These are phyloP conservation scores for Ceratina australensis DNA, from an alignment of 1,140 invertebrate genomes.

Conservation along the genomic window DNA sequence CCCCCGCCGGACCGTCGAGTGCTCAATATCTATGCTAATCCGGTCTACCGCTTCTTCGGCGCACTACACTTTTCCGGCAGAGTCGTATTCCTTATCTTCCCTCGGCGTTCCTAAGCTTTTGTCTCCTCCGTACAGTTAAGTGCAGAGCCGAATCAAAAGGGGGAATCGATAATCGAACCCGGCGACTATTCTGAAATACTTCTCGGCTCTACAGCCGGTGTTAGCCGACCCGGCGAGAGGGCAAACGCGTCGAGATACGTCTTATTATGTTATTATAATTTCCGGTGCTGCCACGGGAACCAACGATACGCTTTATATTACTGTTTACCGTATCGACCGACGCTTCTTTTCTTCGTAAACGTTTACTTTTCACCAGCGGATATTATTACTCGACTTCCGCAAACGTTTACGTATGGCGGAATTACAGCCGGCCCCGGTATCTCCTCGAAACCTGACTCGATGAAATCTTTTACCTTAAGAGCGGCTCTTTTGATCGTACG, in stretches of 20 bases:
- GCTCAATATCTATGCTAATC: conserved; percentile 69
- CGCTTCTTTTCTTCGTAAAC: conserved; percentile 57
- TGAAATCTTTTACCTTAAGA: conserved; percentile 2
- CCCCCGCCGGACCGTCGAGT: conserved; percentile 47
- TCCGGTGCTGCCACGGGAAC: conserved; percentile 2
- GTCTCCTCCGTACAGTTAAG: conserved; percentile 47
- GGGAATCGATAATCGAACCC: not conserved
- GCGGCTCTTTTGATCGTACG: not conserved
- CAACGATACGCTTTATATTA: conserved; percentile 43
- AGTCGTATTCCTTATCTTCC: conserved; percentile 41
- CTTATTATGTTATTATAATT: conserved; percentile 50
- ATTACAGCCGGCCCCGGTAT: conserved; percentile 46
- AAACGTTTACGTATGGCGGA: conserved; percentile 60
- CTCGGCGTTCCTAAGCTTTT: conserved; percentile 21
- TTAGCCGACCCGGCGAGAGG: too few relatives aligned
- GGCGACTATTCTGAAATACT: conserved; percentile 1
- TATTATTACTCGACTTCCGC: conserved; percentile 58
- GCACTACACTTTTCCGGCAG: conserved; percentile 31
- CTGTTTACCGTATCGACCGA: conserved; percentile 57
- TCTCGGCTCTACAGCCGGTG: too few relatives aligned
- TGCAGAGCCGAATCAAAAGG: conserved; percentile 39
- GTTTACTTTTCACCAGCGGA: conserved; percentile 56
- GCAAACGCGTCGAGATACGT: not conserved
- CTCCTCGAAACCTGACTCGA: conserved; percentile 3
- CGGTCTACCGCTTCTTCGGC: conserved; percentile 49